These are phyloP conservation scores for Gymnorhina tibicen DNA, from an alignment of 2,113 vertebrate species.

Conservation along the genomic window DNA sequence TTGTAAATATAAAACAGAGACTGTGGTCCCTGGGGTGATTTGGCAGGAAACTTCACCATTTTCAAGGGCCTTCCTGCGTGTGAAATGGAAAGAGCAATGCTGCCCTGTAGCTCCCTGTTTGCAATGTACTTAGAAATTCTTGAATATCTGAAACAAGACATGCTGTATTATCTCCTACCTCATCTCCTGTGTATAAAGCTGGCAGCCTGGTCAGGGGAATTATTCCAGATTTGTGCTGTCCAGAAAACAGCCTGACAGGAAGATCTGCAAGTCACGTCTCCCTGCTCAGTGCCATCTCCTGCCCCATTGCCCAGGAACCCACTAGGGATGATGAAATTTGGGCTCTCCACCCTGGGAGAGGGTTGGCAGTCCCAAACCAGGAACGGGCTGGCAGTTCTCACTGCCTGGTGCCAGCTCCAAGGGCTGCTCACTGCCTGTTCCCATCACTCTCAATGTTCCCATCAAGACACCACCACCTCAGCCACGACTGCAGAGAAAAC, in stretches of 20 bases:
- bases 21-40: background rate
- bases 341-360: background rate
- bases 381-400: background rate
- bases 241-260: slow-evolving; percentile 16
- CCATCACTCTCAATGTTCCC: background rate
- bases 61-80: background rate
- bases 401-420: background rate
- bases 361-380: background rate
- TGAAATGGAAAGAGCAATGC: background rate
- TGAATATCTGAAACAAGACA: slow-evolving; percentile 10
- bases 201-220: background rate
- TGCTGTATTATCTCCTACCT: background rate
- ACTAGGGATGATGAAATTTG: background rate
- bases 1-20: background rate
- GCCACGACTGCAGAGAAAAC: background rate
- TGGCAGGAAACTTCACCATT: background rate
- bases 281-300: background rate
- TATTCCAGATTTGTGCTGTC: background rate
- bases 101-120: background rate
- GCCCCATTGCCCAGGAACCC: background rate
- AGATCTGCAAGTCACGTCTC: background rate
- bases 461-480: background rate
- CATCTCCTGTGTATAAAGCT: background rate
- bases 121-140: background rate
- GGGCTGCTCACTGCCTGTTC: background rate